These are phyloP conservation scores for Parnassius orleans DNA, from an alignment of 2,888 invertebrate species.

Conservation along the genomic window DNA sequence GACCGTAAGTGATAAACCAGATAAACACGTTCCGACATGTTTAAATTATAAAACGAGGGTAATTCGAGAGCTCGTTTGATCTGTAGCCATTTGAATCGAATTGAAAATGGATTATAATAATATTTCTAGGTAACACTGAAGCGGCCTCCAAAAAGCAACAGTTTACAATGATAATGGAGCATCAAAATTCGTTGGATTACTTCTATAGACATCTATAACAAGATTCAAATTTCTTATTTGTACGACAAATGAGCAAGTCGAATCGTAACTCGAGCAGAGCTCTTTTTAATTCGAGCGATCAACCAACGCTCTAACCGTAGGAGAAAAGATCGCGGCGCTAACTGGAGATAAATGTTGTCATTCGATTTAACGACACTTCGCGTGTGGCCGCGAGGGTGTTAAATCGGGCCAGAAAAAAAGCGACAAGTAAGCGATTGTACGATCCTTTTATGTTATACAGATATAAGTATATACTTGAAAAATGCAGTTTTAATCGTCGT, in stretches of 20 bases:
- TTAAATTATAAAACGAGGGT: conserved; percentile 18
- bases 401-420: conserved; percentile 13
- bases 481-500: too few relatives aligned
- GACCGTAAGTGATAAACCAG: conserved; percentile 2
- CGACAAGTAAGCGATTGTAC: not conserved
- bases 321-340: conserved; percentile 36
- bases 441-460: too few relatives aligned
- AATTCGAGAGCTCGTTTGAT: conserved; percentile 19
- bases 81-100: conserved; percentile 3
- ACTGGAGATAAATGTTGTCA: conserved; percentile 64
- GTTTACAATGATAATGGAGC: conserved; percentile 14
- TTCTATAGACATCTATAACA: conserved; percentile 24
- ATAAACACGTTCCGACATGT: conserved; percentile 13
- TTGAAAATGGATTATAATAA: conserved; percentile 12
- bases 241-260: conserved; percentile 37
- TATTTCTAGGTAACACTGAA: conserved; percentile 6
- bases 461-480: too few relatives aligned
- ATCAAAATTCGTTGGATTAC: conserved; percentile 18
- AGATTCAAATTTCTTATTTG: conserved; percentile 37
- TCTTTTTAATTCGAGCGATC: conserved; percentile 9
- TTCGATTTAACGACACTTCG: conserved; percentile 58
- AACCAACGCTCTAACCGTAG: not conserved
- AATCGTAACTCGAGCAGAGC: conserved; percentile 19
- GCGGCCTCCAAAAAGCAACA: conserved; percentile 2
- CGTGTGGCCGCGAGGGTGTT: conserved; percentile 56